Base-by-base conservation (phyloP, 2,888 invertebrate genomes). In the Parochlus steinenii region DNA sequence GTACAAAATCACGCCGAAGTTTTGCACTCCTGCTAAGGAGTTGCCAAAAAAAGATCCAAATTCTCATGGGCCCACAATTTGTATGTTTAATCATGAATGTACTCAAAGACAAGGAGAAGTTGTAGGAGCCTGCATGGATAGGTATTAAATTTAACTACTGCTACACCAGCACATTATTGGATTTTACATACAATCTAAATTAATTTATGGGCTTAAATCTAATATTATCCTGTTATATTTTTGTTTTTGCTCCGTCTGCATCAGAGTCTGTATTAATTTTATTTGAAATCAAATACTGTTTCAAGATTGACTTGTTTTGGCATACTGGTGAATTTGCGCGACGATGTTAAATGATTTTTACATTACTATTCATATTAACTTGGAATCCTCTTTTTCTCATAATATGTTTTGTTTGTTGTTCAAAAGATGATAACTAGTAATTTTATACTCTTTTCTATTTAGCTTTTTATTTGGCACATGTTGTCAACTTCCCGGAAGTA, bases 1-100 rank as follows among this genome's bases (percentile, higher is more conserved):
- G 6, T 85, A 86, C 56, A 66, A 79, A 51, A 86, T 86, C 63
- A 79, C 82, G 10, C 85, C 85, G 4, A 71, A 76, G 43, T 70
- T 74, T 45, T 86, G 86, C 58, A 74, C 76, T 48, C 74, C 81
- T 14, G 68, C 75, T 5, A 60, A 72, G 51, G 69, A 72, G 24
- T 62, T 73, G 14, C 65, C 62, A 23, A 52, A 63, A 43, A 63
- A 67, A 28, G 69, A 72, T 46, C 61, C 65, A 4, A 51, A 59
- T 27, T 46, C 53, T n/a, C 63, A 65, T 45, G 76, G 78, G 2
- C 75, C 75, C 25, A 80, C 78, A 24, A 75, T 85, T 48, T 89
- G 89, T 58, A 89, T 89, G 89, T 90, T 89, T 63, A 87, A 89
- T 59, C 83, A 85, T 49, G 86, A 89, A 52, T 89, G 89, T 52